Evolutionary conservation across 2,113 vertebrate genomes (phyloP).

Genomic region (Xiphophorus hellerii): DNA sequence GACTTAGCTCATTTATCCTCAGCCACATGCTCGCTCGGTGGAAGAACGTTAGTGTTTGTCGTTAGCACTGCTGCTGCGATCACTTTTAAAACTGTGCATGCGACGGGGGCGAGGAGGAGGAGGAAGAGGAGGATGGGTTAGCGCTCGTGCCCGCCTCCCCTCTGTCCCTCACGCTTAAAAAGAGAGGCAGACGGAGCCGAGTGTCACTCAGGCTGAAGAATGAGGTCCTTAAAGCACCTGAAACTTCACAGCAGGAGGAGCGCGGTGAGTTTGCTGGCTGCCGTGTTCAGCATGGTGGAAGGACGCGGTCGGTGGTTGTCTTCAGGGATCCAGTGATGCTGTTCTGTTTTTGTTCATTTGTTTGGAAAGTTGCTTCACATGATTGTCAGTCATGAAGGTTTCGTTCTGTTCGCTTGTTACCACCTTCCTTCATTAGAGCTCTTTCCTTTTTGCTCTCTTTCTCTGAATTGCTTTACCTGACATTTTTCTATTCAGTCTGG

Average conservation of each 20-base stretch:
- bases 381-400: background rate
- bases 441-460: constrained; percentile 7
- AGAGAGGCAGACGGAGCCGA: constrained; percentile 54
- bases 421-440: background rate
- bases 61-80: constrained; percentile 42
- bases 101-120: constrained; percentile 8
- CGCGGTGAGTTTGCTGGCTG: constrained; percentile 74
- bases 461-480: constrained; percentile 10
- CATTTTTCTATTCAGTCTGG: constrained; percentile 53
- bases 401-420: constrained; percentile 11
- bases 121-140: constrained; percentile 39
- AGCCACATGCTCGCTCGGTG: constrained; percentile 13
- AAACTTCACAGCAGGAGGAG: constrained; percentile 80
- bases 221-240: constrained; percentile 84
- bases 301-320: constrained; percentile 3
- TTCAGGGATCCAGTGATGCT: constrained; percentile 1
- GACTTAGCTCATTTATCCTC: constrained; percentile 40
- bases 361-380: background rate
- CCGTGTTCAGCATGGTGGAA: constrained; percentile 12
- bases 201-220: constrained; percentile 68
- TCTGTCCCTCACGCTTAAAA: constrained; percentile 63
- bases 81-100: constrained; percentile 50
- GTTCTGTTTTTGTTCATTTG: background rate
- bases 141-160: constrained; percentile 57
- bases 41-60: constrained; percentile 23